Evolutionary conservation across 2,797 vertebrate species (phyloP).

Genomic region (Smutsia temminckii): DNA sequence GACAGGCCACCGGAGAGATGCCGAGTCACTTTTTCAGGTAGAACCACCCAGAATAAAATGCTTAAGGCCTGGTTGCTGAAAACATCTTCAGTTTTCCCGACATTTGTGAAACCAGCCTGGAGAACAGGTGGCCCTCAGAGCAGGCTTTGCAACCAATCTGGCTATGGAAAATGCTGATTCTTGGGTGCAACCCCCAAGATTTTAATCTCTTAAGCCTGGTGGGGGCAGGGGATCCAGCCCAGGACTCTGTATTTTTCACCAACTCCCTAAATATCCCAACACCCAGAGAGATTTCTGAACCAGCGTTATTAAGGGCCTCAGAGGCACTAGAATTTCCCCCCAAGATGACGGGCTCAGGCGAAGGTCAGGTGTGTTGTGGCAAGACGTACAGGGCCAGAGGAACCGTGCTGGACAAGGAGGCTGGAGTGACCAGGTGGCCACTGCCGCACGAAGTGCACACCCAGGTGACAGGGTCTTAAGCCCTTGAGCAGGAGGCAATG

Average conservation of each 20-base stretch:
- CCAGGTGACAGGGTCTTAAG: neutral
- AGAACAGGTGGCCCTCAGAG: neutral
- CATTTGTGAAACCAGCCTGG: neutral
- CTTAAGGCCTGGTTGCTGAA: neutral
- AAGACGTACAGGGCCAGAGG: neutral
- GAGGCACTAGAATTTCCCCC: neutral
- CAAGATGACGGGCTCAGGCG: rapidly evolving
- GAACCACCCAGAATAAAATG: neutral
- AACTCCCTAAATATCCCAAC: neutral
- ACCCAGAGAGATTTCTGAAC: neutral
- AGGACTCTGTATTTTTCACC: neutral
- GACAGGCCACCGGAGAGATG: neutral
- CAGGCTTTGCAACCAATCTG: neutral
- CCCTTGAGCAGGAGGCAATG: neutral
- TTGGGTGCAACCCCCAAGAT: rapidly evolving
- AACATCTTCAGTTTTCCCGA: neutral
- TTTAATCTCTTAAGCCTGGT: neutral
- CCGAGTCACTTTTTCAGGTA: neutral
- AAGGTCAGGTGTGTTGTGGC: neutral
- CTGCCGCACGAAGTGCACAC: rapidly evolving
- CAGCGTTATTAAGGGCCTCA: rapidly evolving
- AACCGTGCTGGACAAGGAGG: rapidly evolving
- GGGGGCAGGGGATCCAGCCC: rapidly evolving
- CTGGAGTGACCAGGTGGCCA: neutral
- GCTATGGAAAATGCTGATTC: neutral